Evolutionary conservation across 2,888 invertebrate species (phyloP).

Genomic region (Lasius platythorax): DNA sequence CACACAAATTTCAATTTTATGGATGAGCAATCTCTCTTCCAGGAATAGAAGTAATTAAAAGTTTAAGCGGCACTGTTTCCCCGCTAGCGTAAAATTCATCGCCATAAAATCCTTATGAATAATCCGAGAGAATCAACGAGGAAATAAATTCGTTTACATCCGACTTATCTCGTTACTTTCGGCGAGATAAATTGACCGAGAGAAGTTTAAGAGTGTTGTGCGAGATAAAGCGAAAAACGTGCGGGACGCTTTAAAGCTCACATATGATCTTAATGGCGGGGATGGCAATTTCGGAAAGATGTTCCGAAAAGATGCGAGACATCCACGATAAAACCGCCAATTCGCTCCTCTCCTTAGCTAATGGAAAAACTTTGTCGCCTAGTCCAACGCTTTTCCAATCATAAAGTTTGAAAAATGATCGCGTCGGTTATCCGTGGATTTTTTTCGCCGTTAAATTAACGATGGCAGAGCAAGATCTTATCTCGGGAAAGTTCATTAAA

Average conservation of each 20-base stretch:
- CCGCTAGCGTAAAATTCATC: neutral
- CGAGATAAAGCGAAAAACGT: slow-evolving; percentile 33
- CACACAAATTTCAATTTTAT: neutral
- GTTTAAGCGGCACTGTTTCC: neutral
- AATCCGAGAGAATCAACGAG: slow-evolving; percentile 5
- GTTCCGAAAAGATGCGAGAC: neutral
- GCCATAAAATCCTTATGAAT: slow-evolving; percentile 17
- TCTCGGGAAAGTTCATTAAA: neutral
- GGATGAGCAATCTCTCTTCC: neutral
- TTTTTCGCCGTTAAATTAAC: slow-evolving; percentile 29
- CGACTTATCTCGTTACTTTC: slow-evolving; percentile 34
- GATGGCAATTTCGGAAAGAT: slow-evolving; percentile 53
- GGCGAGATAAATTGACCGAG: neutral
- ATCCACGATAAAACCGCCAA: slow-evolving; percentile 33
- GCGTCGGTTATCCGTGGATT: slow-evolving; percentile 1
- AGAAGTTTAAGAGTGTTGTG: slow-evolving; percentile 26
- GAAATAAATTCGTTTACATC: slow-evolving; percentile 47
- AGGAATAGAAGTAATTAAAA: neutral
- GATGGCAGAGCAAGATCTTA: neutral
- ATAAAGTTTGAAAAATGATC: slow-evolving; percentile 71
- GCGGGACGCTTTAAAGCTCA: slow-evolving; percentile 17
- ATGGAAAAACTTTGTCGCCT: slow-evolving; percentile 65
- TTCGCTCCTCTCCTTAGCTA: slow-evolving; percentile 51
- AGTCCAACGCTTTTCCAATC: slow-evolving; percentile 75
- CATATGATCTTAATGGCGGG: slow-evolving; percentile 58